These are phyloP conservation scores for Nansenia antarctica DNA, from an alignment of 2,113 vertebrate species.

Conservation along the genomic window DNA sequence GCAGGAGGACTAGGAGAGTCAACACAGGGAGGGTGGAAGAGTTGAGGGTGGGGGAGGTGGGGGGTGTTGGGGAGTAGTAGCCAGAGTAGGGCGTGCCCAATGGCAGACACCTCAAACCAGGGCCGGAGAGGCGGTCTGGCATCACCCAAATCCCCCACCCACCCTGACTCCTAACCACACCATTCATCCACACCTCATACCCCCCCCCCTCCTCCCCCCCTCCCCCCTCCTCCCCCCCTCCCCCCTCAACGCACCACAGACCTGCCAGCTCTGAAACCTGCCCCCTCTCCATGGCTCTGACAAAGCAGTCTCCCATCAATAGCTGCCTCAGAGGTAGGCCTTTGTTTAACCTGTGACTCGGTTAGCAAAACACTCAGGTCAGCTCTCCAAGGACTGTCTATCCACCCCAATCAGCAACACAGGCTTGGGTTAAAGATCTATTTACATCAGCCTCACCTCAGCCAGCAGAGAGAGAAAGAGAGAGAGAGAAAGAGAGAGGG, in stretches of 20 bases:
- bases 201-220: background rate
- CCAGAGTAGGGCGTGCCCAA: slow-evolving; percentile 13
- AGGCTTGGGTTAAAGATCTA: slow-evolving; percentile 28
- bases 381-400: slow-evolving; percentile 43
- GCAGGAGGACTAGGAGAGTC: slow-evolving; percentile 16
- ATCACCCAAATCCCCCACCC: background rate
- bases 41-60: too few species aligned
- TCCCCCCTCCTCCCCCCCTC: background rate
- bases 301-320: slow-evolving; percentile 43
- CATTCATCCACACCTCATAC: background rate
- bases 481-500: too few species aligned
- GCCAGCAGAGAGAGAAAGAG: too few species aligned
- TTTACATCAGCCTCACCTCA: slow-evolving; percentile 53
- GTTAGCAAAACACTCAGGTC: slow-evolving; percentile 49
- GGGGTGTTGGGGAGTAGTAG: too few species aligned
- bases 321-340: slow-evolving; percentile 39
- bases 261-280: background rate
- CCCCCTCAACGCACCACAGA: background rate
- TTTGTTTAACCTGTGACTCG: slow-evolving; percentile 58
- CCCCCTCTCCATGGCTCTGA: background rate
- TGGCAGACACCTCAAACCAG: background rate
- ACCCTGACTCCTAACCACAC: background rate
- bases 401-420: slow-evolving; percentile 43
- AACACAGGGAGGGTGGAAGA: too few species aligned
- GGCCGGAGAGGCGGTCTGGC: background rate